Conservation (phyloP, 2,797 vertebrate genomes). For the Lagorchestes hirsutus region DNA sequence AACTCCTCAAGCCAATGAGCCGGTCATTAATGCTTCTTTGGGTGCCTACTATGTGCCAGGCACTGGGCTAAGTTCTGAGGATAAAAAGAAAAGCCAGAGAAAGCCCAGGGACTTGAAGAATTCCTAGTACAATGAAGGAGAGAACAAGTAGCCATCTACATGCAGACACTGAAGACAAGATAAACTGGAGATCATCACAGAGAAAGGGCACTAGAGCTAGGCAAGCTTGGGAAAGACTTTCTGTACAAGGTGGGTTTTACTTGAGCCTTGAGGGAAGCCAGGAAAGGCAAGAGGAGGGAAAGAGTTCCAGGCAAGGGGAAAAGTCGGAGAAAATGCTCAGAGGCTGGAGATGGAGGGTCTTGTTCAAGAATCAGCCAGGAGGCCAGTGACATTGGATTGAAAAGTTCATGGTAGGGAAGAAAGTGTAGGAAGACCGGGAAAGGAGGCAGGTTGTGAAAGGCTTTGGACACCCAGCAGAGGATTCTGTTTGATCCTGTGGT, state of each 20-base stretch:
- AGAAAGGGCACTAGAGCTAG: neutral
- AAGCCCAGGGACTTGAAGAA: neutral
- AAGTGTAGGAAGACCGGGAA: neutral
- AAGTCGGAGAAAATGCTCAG: neutral
- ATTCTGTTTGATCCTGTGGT: neutral
- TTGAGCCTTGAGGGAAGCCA: neutral
- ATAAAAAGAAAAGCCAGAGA: neutral
- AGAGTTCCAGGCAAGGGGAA: neutral
- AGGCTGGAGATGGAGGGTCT: neutral
- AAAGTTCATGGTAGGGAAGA: neutral
- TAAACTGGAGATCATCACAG: neutral
- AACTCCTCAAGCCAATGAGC: neutral
- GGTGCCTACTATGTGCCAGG: neutral
- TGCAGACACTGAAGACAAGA: neutral
- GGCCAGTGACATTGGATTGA: neutral
- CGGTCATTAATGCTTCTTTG: neutral
- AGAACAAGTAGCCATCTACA: neutral
- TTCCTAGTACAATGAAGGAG: no score
- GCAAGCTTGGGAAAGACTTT: neutral
- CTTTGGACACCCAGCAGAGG: neutral
- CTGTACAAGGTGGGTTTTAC: neutral
- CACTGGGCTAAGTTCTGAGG: neutral
- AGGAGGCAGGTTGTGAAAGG: neutral
- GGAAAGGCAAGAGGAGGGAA: neutral
- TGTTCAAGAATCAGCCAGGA: neutral